Evolutionary conservation across 2,113 vertebrate genomes (phyloP), one percentile per base, ranked within the genome.

Genomic region (Regulus satrapa): DNA sequence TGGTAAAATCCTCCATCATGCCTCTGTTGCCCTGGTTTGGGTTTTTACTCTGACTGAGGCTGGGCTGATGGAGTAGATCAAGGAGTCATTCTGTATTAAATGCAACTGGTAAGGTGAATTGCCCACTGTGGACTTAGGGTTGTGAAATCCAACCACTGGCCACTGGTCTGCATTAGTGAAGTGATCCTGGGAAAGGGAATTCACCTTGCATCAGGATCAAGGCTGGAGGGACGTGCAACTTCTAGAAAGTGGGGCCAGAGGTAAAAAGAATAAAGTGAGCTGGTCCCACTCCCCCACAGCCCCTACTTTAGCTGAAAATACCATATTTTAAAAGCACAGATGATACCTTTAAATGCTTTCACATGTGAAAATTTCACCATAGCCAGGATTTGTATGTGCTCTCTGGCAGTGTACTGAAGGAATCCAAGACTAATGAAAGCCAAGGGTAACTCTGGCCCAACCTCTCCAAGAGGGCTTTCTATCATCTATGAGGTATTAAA

Each of bases 281-380:
- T 78, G 72, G 85, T 85, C 36, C 43, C 18, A 56, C n/a, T 51
- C 15, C n/a, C 7, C 8, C 51, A 48, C 68, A 80, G 59, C 45
- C 19, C 23, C 54, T 64, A 5, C n/a, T 86, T 79, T 14, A 56
- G 46, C 67, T 87, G 81, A 46, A 89, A 96, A 82, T 64, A 29
- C 48, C 17, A 0, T 79, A 41, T 92, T 90, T 20, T 10, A 67
- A 92, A 80, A 92, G 59, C 64, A 81, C 63, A 92, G 72, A 58
- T 85, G 72, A 48, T 93, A 59, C 54, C 72, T 86, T 93, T 93
- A 96, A 96, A 41, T 3, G 5, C 28, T 93, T 96, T 77, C 56
- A 80, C 55, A 82, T 89, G 84, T 83, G 63, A 51, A 82, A 82
- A 19, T 77, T 93, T 88, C 55, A 46, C 54, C 2, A 1, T 18